Conservation (phyloP, 2,888 invertebrate species). For the Seira sanloemensis region DNA sequence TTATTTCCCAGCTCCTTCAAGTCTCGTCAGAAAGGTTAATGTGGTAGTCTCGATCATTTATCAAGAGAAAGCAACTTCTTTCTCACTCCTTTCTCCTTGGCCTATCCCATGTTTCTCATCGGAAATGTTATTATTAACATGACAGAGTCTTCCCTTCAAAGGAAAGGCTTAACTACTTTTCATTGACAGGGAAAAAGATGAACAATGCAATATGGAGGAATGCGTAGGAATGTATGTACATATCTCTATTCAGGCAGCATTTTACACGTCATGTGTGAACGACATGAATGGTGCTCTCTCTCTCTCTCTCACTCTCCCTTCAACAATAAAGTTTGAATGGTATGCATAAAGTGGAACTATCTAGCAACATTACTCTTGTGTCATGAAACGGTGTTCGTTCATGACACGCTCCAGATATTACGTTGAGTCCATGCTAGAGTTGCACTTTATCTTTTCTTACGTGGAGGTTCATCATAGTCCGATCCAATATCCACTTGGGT, state of each 20-base stretch:
- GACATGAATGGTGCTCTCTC: slow-evolving; percentile 19
- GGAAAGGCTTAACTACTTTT: background rate
- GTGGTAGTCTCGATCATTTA: background rate
- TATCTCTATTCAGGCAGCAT: background rate
- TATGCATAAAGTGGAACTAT: background rate
- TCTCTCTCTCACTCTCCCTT: too few species aligned
- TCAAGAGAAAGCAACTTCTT: background rate
- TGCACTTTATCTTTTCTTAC: too few species aligned
- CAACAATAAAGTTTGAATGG: slow-evolving; percentile 8
- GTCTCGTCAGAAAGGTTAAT: background rate
- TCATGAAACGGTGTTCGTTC: slow-evolving; percentile 32
- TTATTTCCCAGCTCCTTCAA: too few species aligned
- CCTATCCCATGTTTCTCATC: background rate
- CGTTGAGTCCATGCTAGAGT: slow-evolving; percentile 11
- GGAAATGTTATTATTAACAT: background rate
- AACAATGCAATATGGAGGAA: background rate
- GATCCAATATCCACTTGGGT: too few species aligned
- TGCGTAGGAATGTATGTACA: too few species aligned
- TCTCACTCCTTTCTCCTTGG: background rate
- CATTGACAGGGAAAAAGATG: background rate
- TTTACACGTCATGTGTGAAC: slow-evolving; percentile 23
- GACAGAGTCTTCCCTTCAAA: background rate
- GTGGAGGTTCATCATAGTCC: too few species aligned
- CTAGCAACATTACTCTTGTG: slow-evolving; percentile 29
- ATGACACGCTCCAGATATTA: slow-evolving; percentile 41